A percentile compares a stretch with the other conserved stretches of the same genome.
phyloP scores from a whole-genome alignment of 92 coral and sea anemone genomes.

The Scolanthus callimorphus region DNA sequence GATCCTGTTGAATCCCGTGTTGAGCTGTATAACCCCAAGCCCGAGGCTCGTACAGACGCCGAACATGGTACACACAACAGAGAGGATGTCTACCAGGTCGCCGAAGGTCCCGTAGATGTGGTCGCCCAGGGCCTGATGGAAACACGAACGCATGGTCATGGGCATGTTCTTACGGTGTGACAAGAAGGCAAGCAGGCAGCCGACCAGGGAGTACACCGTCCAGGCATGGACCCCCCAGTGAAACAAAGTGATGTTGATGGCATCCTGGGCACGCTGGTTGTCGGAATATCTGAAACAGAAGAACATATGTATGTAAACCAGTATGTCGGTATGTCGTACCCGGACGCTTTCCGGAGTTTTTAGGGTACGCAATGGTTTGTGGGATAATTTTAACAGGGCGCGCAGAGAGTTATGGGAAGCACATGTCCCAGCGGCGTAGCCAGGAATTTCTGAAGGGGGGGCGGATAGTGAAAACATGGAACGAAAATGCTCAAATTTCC shows the following conservation, averaged over 20 bases:
- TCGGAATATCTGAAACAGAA: constrained; percentile 61
- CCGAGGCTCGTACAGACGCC: constrained; percentile 97
- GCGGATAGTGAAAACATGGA: too few species aligned
- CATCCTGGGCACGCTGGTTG: constrained; percentile 90
- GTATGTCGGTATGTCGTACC: too few species aligned
- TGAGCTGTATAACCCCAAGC: constrained; percentile 82
- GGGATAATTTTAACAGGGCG: too few species aligned
- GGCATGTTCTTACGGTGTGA: constrained; percentile 76
- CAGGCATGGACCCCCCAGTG: constrained; percentile 97
- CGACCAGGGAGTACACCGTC: constrained; percentile 87
- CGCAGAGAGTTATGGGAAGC: too few species aligned
- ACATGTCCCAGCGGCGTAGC: too few species aligned
- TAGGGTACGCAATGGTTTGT: too few species aligned
- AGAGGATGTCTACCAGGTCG: constrained; percentile 74
- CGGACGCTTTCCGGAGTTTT: too few species aligned
- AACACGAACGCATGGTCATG: constrained; percentile 91
- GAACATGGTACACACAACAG: constrained; percentile 26
- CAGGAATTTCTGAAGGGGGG: too few species aligned
- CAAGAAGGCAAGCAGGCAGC: constrained; percentile 74
- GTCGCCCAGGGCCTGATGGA: constrained; percentile 76
- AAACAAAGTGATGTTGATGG: constrained; percentile 76
- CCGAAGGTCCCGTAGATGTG: constrained; percentile 75
- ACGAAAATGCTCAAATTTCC: too few species aligned
- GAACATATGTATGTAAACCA: too few species aligned
- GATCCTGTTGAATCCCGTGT: constrained; percentile 58